Evolutionary conservation across 2,113 vertebrate species (phyloP), one percentile per base, ranked within the genome.

Genomic region (Saccopteryx bilineata): DNA sequence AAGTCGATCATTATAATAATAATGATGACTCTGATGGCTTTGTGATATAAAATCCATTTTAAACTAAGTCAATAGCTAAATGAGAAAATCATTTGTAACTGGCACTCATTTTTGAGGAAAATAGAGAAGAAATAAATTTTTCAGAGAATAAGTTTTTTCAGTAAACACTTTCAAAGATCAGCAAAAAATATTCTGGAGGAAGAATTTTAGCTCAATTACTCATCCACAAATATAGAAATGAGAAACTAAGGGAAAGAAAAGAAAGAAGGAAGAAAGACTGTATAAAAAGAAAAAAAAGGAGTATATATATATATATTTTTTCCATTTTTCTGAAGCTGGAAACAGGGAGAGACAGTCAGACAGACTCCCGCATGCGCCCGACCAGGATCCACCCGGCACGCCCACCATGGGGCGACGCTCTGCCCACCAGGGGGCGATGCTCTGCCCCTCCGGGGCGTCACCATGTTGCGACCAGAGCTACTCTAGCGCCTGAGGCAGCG

Each of bases 181-280:
- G 1, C 13, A 28, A 33, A 65, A 60, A 90, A 80, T 66, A 46
- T 24, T 48, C 7, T 3, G 1, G 60, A 58, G 31, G 28, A 89
- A 60, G 12, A 78, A 92, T 79, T 80, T 84, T 33, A 92, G 39
- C 23, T 90, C 18, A 90, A 54, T 8, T 80, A 31, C 33, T 93
- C 81, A 58, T 54, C 4, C 50, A 83, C 14, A 54, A 75, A 39
- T 9, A 66, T 54, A 88, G 56, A 48, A 90, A 54, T 52, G 1
- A 52, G 31, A 83, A 91, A 63, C 58, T 1, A 23, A 2, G 5
- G 21, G 48, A 21, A n/a, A 33, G n/a, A 23, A 33, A 68, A 75
- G 17, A 31, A 23, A 5, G 2, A 17, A 85, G 17, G 75, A 19
- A 78, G 17, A 50, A 78, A 54, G 10, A 14, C 17, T 17, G 66